A percentile compares a stretch with the other conserved stretches of the same genome.
phyloP scores from a whole-genome alignment of 2,113 vertebrate genomes.

The Lepidothrix coronata region DNA sequence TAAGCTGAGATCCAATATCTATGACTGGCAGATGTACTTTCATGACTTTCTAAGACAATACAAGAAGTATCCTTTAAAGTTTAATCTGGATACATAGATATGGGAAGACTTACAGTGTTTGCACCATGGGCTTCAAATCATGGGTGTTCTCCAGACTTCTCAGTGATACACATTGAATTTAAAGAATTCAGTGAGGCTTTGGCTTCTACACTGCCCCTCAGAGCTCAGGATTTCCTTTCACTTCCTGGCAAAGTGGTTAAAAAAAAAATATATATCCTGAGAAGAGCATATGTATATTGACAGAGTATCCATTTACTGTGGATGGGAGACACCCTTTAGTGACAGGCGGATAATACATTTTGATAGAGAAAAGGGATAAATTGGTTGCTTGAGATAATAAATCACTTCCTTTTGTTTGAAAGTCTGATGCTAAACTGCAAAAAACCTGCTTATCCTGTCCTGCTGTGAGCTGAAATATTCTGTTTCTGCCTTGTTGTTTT shows the following conservation, averaged over 20 bases:
- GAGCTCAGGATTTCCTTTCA: background rate
- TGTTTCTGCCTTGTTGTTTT: background rate
- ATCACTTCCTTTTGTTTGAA: background rate
- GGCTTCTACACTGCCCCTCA: background rate
- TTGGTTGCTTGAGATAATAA: background rate
- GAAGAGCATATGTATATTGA: background rate
- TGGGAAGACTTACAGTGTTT: background rate
- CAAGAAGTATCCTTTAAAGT: background rate
- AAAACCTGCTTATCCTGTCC: background rate
- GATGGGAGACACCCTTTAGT: background rate
- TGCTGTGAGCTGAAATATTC: background rate
- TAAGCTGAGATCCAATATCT: background rate
- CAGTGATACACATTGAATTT: background rate
- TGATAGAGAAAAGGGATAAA: background rate
- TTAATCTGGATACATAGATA: background rate
- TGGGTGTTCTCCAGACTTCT: background rate
- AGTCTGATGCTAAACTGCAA: background rate
- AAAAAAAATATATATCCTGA: background rate
- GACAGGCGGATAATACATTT: background rate
- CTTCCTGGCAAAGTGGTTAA: background rate
- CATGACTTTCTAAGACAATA: background rate
- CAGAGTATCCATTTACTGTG: background rate
- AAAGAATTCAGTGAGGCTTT: background rate
- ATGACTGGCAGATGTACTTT: background rate
- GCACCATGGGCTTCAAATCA: background rate